These are phyloP conservation scores for Sebastes hubbsi DNA, from an alignment of 2,797 vertebrate species.

Conservation along the genomic window DNA sequence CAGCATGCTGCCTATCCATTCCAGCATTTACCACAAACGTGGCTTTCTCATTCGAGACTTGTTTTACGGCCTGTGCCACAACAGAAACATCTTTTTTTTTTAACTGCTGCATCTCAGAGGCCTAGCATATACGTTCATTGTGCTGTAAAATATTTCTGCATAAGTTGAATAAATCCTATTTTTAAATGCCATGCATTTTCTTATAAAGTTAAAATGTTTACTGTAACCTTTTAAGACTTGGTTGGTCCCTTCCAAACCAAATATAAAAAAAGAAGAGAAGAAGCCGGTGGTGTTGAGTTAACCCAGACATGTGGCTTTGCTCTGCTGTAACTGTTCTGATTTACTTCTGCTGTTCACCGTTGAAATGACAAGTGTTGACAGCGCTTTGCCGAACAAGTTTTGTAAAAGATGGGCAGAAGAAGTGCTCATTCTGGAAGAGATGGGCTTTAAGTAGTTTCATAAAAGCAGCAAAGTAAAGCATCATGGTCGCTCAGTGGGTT, in stretches of 20 bases:
- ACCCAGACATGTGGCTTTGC: background rate
- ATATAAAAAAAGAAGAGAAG: background rate
- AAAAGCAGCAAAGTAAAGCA: conserved; percentile 19
- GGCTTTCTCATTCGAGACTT: background rate
- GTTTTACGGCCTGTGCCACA: background rate
- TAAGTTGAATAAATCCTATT: background rate
- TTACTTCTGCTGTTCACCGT: background rate
- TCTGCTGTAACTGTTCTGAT: background rate
- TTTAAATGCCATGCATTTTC: background rate
- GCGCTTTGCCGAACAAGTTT: background rate
- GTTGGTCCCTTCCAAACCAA: background rate
- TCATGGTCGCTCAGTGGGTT: conserved; percentile 9
- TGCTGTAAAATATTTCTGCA: background rate
- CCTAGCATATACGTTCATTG: background rate
- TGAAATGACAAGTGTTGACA: background rate
- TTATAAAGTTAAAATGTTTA: background rate
- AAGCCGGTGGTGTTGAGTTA: background rate
- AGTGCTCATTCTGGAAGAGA: background rate
- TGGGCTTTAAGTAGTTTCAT: background rate
- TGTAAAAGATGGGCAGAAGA: background rate
- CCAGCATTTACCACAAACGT: conserved; percentile 5
- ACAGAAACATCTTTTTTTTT: background rate
- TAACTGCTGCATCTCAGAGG: background rate
- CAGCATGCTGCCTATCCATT: conserved; percentile 17
- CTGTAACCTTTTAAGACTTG: background rate